These are phyloP conservation scores for Thera britannica DNA, from an alignment of 2,888 invertebrate species.

Conservation along the genomic window DNA sequence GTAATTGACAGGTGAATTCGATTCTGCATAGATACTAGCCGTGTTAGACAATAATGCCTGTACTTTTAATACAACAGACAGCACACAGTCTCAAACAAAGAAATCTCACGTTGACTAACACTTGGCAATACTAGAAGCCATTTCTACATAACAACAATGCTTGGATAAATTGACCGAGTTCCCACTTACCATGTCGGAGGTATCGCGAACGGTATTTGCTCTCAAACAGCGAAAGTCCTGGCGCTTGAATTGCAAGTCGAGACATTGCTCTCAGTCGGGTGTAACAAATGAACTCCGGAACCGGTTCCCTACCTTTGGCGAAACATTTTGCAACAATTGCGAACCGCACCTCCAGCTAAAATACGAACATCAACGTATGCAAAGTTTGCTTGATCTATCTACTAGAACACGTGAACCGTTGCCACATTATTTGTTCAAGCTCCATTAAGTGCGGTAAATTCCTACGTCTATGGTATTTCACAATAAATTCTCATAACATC, in stretches of 20 bases:
- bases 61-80: constrained; percentile 6
- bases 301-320: constrained; percentile 70
- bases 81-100: constrained; percentile 12
- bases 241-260: constrained; percentile 49
- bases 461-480: constrained; percentile 23
- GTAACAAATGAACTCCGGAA: constrained; percentile 54
- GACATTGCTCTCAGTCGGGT: constrained; percentile 45
- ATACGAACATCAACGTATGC: constrained; percentile 30
- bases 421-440: constrained; percentile 22
- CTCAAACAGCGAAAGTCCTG: constrained; percentile 64
- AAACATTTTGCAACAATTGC: constrained; percentile 71
- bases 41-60: not conserved
- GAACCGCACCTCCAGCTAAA: constrained; percentile 37
- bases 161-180: constrained; percentile 59
- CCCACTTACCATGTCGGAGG: constrained; percentile 51
- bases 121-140: constrained; percentile 49
- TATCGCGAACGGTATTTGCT: constrained; percentile 43
- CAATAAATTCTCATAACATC: constrained; percentile 36
- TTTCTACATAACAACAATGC: constrained; percentile 59
- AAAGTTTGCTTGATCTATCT: constrained; percentile 37
- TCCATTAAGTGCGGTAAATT: constrained; percentile 8
- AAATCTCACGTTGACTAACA: constrained; percentile 49
- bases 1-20: not conserved
- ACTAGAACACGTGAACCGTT: constrained; percentile 29
- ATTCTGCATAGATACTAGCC: not conserved